phyloP scores from a whole-genome alignment of 2,888 invertebrate genomes.

The Drosophila affinis region DNA sequence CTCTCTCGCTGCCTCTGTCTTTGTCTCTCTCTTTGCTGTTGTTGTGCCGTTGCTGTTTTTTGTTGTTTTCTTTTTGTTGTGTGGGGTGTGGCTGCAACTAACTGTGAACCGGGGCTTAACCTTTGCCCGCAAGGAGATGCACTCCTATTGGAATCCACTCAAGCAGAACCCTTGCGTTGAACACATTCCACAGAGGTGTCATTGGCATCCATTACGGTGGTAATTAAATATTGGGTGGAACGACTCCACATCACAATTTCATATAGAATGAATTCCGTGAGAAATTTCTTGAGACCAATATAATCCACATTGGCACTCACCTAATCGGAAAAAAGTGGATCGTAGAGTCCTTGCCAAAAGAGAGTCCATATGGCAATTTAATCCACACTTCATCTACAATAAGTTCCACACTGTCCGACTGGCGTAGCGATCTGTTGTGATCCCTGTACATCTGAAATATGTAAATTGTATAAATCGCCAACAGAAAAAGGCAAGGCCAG shows the following conservation, averaged over 20 bases:
- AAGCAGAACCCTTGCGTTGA: not conserved
- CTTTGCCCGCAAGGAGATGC: slow-evolving; percentile 7
- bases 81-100: slow-evolving; percentile 21
- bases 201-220: too few species aligned
- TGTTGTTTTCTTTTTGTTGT: slow-evolving; percentile 19
- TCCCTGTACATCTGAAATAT: slow-evolving; percentile 50
- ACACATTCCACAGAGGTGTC: slow-evolving; percentile 17
- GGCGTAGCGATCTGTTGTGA: too few species aligned
- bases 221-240: not conserved
- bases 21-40: slow-evolving; percentile 40
- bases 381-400: not conserved
- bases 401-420: not conserved
- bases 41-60: slow-evolving; percentile 33
- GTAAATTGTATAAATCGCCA: slow-evolving; percentile 57
- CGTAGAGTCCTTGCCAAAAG: too few species aligned
- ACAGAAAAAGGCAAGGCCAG: slow-evolving; percentile 50
- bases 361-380: too few species aligned
- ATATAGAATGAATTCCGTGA: too few species aligned
- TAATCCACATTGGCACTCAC: not conserved
- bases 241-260: not conserved
- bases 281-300: not conserved
- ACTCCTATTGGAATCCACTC: slow-evolving; percentile 23
- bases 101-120: slow-evolving; percentile 24
- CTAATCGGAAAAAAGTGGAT: not conserved
- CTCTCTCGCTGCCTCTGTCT: not conserved